phyloP scores from a whole-genome alignment of 2,113 vertebrate species.

The Formicarius rufipectus region DNA sequence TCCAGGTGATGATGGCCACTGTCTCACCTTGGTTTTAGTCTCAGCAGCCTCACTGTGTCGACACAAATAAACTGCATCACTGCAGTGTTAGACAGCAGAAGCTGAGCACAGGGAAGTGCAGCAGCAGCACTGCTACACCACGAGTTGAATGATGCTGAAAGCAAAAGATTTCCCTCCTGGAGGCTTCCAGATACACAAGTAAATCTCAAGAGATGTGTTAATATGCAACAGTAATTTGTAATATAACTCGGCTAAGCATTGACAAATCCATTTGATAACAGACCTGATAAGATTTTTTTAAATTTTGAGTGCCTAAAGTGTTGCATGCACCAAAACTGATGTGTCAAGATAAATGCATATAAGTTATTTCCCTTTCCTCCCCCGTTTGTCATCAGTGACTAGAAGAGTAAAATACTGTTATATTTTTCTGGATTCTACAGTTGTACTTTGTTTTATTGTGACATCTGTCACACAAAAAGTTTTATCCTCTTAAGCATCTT shows the following conservation, averaged over 20 bases:
- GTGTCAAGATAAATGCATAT: conserved; percentile 18
- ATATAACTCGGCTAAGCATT: conserved; percentile 19
- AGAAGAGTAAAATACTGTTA: background rate
- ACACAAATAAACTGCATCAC: fast-evolving
- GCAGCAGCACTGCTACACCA: background rate
- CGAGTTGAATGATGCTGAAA: background rate
- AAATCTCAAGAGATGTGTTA: conserved; percentile 22
- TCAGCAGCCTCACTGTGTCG: background rate
- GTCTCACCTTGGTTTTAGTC: background rate
- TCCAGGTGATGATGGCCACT: background rate
- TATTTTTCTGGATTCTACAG: background rate
- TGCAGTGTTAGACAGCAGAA: background rate
- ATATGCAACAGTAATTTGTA: conserved; percentile 42
- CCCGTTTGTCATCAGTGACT: background rate
- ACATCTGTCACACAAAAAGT: conserved; percentile 38
- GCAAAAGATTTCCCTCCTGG: background rate
- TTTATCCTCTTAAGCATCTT: conserved; percentile 46
- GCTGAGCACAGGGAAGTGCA: background rate
- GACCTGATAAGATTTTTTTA: background rate
- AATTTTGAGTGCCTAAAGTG: background rate
- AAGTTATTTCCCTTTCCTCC: conserved; percentile 41
- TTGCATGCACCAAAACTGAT: background rate
- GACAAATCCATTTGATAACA: conserved; percentile 57
- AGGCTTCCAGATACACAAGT: background rate
- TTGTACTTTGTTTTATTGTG: conserved; percentile 55